A percentile compares a stretch with the other conserved stretches of the same genome.
Conservation (phyloP, 2,888 invertebrate genomes). For the Eumacrocentrus americanus region DNA sequence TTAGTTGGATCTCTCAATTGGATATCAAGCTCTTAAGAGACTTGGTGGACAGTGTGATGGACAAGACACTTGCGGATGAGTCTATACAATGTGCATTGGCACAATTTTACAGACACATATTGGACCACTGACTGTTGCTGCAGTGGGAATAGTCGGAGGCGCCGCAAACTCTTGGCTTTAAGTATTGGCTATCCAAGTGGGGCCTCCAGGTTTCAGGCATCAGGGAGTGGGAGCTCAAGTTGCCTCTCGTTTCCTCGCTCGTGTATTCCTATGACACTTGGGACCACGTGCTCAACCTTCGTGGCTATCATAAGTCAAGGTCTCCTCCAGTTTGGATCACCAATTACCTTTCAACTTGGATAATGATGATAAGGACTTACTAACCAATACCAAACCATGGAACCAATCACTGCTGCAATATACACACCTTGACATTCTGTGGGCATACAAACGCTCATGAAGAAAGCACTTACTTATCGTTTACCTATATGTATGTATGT, state of each 20-base stretch:
- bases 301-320: constrained; percentile 29
- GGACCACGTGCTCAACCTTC: constrained; percentile 10
- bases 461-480: neutral
- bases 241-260: constrained; percentile 21
- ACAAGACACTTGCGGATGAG: too few relatives aligned
- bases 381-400: too few relatives aligned
- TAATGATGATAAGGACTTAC: too few relatives aligned
- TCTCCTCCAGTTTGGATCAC: constrained; percentile 7
- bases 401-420: too few relatives aligned
- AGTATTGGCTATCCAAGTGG: constrained; percentile 57
- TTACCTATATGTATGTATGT: too few relatives aligned
- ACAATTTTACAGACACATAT: constrained; percentile 38
- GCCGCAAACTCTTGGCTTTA: constrained; percentile 50
- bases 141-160: constrained; percentile 57
- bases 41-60: too few relatives aligned
- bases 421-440: too few relatives aligned
- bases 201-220: constrained; percentile 42
- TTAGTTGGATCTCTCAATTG: too few relatives aligned
- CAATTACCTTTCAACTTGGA: neutral
- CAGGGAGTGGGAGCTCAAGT: constrained; percentile 38
- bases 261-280: constrained; percentile 20
- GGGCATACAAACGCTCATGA: neutral
- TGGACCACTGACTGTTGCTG: constrained; percentile 57
- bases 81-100: too few relatives aligned
- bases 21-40: too few relatives aligned